These are phyloP conservation scores for Rattus rattus DNA, from an alignment of 2,113 vertebrate species.

Conservation along the genomic window DNA sequence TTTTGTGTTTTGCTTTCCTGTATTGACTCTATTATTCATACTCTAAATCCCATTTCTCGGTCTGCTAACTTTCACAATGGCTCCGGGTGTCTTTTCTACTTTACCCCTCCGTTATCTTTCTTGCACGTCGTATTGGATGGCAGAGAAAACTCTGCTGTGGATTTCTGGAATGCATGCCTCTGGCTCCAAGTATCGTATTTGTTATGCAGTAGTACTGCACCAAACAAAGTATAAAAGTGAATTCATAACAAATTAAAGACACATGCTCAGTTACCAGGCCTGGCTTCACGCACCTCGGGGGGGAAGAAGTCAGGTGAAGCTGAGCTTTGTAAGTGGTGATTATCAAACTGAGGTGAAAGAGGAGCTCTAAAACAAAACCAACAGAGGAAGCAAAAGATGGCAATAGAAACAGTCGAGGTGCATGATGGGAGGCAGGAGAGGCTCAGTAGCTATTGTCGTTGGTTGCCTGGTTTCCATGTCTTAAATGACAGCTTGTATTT, in stretches of 20 bases:
- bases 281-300: neutral
- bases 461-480: conserved; percentile 2
- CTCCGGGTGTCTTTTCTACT: conserved; percentile 11
- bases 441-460: neutral
- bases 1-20: conserved; percentile 28
- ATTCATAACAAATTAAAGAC: conserved; percentile 36
- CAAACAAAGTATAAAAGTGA: conserved; percentile 32
- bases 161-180: neutral
- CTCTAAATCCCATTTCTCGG: conserved; percentile 6
- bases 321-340: conserved; percentile 11
- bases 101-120: neutral
- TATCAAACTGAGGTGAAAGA: conserved; percentile 34
- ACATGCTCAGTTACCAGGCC: neutral
- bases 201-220: neutral
- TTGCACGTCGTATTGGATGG: conserved; percentile 18
- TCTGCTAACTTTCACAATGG: neutral
- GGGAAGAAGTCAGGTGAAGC: neutral
- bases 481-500: conserved; percentile 6
- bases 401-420: neutral
- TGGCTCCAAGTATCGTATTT: neutral
- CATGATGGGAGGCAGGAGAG: neutral
- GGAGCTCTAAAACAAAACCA: neutral
- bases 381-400: neutral
- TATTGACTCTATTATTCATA: conserved; percentile 26
- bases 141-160: neutral